Base-by-base conservation (phyloP, 2,797 vertebrate species). In the Aphelocoma californica region DNA sequence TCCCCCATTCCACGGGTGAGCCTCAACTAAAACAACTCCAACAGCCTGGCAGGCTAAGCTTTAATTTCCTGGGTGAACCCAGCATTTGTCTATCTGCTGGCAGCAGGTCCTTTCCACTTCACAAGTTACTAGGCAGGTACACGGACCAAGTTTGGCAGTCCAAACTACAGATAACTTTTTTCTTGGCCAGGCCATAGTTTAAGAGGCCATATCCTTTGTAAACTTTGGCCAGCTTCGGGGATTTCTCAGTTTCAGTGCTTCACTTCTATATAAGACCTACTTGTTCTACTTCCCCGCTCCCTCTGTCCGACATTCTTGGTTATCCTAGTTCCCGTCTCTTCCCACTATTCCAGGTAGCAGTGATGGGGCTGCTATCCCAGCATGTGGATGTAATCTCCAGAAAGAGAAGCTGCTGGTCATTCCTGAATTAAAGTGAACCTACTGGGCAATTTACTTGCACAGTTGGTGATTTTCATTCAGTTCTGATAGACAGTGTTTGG, bases 1-100 rank as follows among this genome's bases (percentile, higher is more conserved):
- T 69, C n/a, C 17, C 9, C 4, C 3, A 6, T 34, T 50, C n/a
- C 31, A 53, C 0, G 1, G 9, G 10, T 7, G 32, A 86, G 66
- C 32, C 47, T 75, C 34, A 70, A n/a, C n/a, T 57, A 42, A 86
- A 48, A 6, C 1, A 3, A 67, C 17, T 0, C 1, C 12, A 71
- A 38, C 6, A 47, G 50, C 34, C 36, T 26, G 0, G 0, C 11
- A 71, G 50, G 8, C 29, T 42, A 24, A 5, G 6, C 28, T 47
- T 23, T 10, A 7, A 2, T 23, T 38, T 66, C 44, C 51, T 9
- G 65, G 12, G 36, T 21, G 28, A 91, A 28, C 5, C 23, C 72
- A 73, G 24, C 24, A 28, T 1, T 48, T 36, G 12, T 14, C 2
- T 4, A 25, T 53, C 34, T 53, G 36, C 20, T 7, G 14, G 34